Base-by-base conservation (phyloP, 1,140 invertebrate genomes). In the Drosophila albomicans region DNA sequence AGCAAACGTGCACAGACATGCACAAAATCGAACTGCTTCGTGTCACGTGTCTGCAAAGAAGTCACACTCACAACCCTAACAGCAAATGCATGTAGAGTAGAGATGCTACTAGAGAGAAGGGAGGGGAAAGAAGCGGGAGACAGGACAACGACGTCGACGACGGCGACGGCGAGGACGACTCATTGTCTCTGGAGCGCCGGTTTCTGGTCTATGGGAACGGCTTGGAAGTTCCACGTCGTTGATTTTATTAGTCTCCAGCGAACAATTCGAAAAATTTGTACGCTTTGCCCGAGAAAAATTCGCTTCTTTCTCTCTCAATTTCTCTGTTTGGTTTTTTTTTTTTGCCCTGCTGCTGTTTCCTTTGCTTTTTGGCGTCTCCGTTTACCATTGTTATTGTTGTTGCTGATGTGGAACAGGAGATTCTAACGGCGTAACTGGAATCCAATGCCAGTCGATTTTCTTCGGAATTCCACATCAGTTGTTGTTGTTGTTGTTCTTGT, bases 241-340 rank as follows among this genome's bases (percentile, higher is more conserved):
- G 91, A 91, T 92, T 92, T 92, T 92, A 92, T 92, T 92, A 91
- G 91, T 92, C 91, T 92, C 91, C 61, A 89, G 91, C 91, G 91
- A 91, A 92, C 91, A 92, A 92, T 92, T 91, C 84, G 73, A 85
- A 85, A 90, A 91, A 91, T 91, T 91, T 91, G 90, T 88, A 75
- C 80, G 81, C 81, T 78, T 68, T 74, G 78, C 69, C 81, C 81
- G 61, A 84, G 73, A 88, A 89, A 84, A 87, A 88, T 88, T 54
- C 64, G 64, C 45, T 54, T 62, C 48, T 69, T 69, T 52, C 38
- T 28, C 41, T 43, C 41, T 43, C 41, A 43, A 35, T 56, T 70
- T 69, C 35, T 56, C 28, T 32, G 8, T 46, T 49, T 68, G 38
- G 51, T 56, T 68, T 58, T 65, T 35, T 35, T 71, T 49, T 51